Base-by-base conservation (phyloP, 2,113 vertebrate genomes). In the Tor tambroides region DNA sequence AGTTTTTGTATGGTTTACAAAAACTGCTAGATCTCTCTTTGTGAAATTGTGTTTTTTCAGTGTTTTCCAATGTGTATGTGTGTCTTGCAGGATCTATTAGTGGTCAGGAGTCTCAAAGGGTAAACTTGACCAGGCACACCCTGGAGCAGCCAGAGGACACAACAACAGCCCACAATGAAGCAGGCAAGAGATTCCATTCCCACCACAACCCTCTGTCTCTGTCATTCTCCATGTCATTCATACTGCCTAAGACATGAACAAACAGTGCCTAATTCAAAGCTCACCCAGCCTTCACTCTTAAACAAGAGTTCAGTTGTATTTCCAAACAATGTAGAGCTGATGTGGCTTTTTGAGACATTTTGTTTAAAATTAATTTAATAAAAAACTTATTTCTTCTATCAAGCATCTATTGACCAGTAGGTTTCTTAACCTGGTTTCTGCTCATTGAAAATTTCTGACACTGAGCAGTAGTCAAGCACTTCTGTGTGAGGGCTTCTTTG, bases 171-270 rank as follows among this genome's bases (percentile, higher is more conserved):
- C 89, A 88, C 59, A 88, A 92, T 87, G 91, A 92, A 26, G 83
- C 91, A 83, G 93, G 95, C 92, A 88, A 94, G 91, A 80, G 0
- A 76, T 67, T 28, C 15, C 54, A 49, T 80, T 23, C 82, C 87
- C 30, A 86, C 81, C 87, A 81, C 38, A 41, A 30, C 51, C 76
- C 54, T 10, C 28, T 32, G 12, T 41, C 75, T 49, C 46, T 56
- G 65, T 80, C 54, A 56, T 56, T 56, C 54, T 56, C 19, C 6
- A 56, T 56, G 21, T 59, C 56, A 59, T n/a, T 59, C 54, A 56
- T 56, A 56, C 54, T 56, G 23, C 11, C n/a, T 15, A 26, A 23
- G 19, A 59, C 23, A 6, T 28, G 5, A 6, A 28, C n/a, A 30
- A 19, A 28, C 43, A 30, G 23, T 41, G 1, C 30, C 41, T 63